Conservation (phyloP, 2,888 invertebrate genomes). For the Pachydiplax longipennis region DNA sequence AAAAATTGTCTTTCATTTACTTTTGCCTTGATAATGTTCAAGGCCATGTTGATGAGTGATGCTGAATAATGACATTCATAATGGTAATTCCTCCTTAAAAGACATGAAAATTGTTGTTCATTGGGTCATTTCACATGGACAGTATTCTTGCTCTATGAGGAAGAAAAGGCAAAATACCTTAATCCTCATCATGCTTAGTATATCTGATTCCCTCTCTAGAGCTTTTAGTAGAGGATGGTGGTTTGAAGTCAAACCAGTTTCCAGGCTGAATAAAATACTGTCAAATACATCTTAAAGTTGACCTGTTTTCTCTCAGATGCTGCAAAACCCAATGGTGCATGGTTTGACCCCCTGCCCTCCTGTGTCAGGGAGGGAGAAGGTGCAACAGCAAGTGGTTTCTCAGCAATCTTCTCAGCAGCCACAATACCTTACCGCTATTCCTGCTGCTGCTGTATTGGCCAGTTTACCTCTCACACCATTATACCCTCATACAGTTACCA, state of each 20-base stretch:
- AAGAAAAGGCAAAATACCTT: too few species aligned
- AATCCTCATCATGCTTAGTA: too few species aligned
- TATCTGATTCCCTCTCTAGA: too few species aligned
- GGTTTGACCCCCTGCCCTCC: neutral
- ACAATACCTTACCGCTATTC: slow-evolving; percentile 16
- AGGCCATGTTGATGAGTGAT: too few species aligned
- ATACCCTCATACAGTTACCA: slow-evolving; percentile 47
- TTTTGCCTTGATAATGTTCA: too few species aligned
- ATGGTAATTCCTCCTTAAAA: neutral
- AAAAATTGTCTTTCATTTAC: too few species aligned
- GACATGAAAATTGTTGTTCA: too few species aligned
- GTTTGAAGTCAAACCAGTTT: neutral
- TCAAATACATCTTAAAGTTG: neutral
- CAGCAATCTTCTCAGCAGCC: neutral
- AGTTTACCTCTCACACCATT: slow-evolving; percentile 47
- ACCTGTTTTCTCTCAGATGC: neutral
- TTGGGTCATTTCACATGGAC: too few species aligned
- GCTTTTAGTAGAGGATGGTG: neutral
- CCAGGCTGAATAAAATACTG: neutral
- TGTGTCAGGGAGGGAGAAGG: slow-evolving; percentile 7
- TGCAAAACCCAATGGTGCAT: neutral
- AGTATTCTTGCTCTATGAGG: too few species aligned
- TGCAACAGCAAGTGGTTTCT: neutral
- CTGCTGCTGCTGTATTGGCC: slow-evolving; percentile 49
- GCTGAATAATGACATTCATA: neutral